These are phyloP conservation scores for Leucophenga maculata DNA, from an alignment of 2,888 invertebrate genomes.

Conservation along the genomic window DNA sequence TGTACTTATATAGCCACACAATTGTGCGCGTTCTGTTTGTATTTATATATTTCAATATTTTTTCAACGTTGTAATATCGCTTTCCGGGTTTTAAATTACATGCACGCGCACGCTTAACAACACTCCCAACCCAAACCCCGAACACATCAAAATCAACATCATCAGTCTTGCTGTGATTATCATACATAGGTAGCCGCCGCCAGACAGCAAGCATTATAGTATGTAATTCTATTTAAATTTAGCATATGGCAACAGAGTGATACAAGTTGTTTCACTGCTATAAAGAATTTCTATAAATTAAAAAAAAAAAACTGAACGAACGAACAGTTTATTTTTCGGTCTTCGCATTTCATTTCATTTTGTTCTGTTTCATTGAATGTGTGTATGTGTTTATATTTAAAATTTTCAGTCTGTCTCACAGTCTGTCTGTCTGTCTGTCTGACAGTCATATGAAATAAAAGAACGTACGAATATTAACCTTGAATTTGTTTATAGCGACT, in stretches of 20 bases:
- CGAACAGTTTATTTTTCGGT: neutral
- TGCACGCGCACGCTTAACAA: constrained; percentile 47
- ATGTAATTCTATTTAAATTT: constrained; percentile 25
- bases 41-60: neutral
- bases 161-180: too few species aligned
- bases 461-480: constrained; percentile 49
- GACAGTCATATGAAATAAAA: constrained; percentile 7
- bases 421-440: constrained; percentile 6
- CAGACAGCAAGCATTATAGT: neutral
- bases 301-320: neutral
- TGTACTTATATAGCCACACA: too few species aligned
- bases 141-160: neutral
- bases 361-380: constrained; percentile 13
- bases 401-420: constrained; percentile 7
- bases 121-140: neutral
- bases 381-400: neutral
- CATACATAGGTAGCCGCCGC: too few species aligned
- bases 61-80: constrained; percentile 46
- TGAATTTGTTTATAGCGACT: constrained; percentile 42
- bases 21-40: neutral
- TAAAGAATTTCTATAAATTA: neutral
- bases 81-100: constrained; percentile 63
- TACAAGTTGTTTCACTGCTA: neutral
- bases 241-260: constrained; percentile 28
- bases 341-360: constrained; percentile 15